phyloP scores from a whole-genome alignment of 2,888 invertebrate genomes.

The Dryadula phaetusa region DNA sequence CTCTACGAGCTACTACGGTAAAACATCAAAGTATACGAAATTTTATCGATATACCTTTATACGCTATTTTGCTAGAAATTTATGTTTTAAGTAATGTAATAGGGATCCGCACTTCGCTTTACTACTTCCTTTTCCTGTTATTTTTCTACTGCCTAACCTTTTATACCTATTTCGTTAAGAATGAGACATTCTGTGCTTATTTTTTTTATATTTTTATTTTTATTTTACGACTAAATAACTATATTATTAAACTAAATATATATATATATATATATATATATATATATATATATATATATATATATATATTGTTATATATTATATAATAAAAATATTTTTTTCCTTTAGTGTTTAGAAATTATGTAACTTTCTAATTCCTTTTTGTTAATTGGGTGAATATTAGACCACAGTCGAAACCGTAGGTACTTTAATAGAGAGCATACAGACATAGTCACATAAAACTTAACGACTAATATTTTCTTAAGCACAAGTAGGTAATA shows the following conservation, averaged over 20 bases:
- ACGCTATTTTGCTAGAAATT: conserved; percentile 12
- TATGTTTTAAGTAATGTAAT: conserved; percentile 20
- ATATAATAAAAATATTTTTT: too few species aligned
- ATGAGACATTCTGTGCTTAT: background rate
- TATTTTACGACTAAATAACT: too few species aligned
- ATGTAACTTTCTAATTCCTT: too few species aligned
- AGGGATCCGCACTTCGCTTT: background rate
- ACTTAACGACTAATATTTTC: conserved; percentile 75
- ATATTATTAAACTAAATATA: too few species aligned
- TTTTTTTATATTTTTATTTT: background rate
- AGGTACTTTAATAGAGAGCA: conserved; percentile 70
- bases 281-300: too few species aligned
- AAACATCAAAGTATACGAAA: background rate
- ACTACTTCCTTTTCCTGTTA: conserved; percentile 22
- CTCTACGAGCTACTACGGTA: background rate
- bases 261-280: too few species aligned
- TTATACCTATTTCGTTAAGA: background rate
- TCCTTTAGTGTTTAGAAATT: too few species aligned
- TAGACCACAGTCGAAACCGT: conserved; percentile 46
- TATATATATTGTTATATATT: too few species aligned
- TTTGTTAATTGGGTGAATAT: conserved; percentile 30
- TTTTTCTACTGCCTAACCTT: conserved; percentile 11
- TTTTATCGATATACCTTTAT: conserved; percentile 3
- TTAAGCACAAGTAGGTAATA: conserved; percentile 65
- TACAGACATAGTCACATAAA: conserved; percentile 76